Conservation (phyloP, 2,113 vertebrate species). For the Chloebia gouldiae region DNA sequence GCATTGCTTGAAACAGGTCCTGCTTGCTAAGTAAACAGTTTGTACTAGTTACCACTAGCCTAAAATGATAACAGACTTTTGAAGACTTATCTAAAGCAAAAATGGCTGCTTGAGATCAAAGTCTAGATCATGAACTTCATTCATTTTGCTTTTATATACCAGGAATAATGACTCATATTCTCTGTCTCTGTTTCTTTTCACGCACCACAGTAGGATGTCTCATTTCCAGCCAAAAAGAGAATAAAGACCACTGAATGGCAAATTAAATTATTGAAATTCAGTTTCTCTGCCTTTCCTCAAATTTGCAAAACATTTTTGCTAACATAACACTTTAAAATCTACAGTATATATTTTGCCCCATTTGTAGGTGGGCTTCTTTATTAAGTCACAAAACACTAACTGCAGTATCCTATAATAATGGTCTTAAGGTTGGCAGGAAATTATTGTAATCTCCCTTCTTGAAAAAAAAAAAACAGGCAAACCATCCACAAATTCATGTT, state of each 20-base stretch:
- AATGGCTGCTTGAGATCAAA: slow-evolving; percentile 15
- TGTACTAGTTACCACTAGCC: not conserved
- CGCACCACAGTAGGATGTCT: not conserved
- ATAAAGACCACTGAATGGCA: not conserved
- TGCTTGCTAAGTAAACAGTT: not conserved
- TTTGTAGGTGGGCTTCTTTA: slow-evolving; percentile 1
- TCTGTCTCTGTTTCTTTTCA: not conserved
- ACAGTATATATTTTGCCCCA: not conserved
- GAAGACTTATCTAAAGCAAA: slow-evolving; percentile 21
- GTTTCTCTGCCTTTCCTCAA: not conserved
- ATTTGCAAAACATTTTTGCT: slow-evolving; percentile 9
- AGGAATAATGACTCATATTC: not conserved
- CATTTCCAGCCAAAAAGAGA: slow-evolving; percentile 1
- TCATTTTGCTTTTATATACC: not conserved
- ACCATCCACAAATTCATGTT: not conserved
- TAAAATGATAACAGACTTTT: not conserved
- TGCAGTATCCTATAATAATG: not conserved
- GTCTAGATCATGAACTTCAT: not conserved
- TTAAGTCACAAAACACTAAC: slow-evolving; percentile 21
- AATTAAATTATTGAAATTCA: slow-evolving; percentile 1
- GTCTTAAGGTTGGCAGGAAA: slow-evolving; percentile 13
- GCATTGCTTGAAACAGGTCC: not conserved
- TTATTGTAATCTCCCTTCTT: slow-evolving; percentile 11
- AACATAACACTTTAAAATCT: not conserved
- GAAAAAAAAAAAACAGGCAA: not conserved